Conservation (phyloP, 1,140 invertebrate genomes). For the Orius laevigatus region DNA sequence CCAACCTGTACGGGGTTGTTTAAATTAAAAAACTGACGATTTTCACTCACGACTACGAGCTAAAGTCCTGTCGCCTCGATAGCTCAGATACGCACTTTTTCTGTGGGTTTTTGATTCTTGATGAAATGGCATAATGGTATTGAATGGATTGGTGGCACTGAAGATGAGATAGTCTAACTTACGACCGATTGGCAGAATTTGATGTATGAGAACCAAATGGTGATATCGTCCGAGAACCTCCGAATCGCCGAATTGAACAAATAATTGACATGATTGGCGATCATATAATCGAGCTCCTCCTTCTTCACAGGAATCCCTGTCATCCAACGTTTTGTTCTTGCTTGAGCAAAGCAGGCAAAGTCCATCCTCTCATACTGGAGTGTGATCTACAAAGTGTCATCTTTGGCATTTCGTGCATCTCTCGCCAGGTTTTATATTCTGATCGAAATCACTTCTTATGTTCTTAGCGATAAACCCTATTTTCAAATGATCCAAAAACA, state of each 20-base stretch:
- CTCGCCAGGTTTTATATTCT: conserved; percentile 55
- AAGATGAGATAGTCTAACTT: conserved; percentile 1
- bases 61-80: no score
- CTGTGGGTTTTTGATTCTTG: no score
- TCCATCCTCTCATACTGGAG: conserved; percentile 51
- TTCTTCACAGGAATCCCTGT: conserved; percentile 38
- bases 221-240: conserved; percentile 45
- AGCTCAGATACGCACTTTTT: no score
- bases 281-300: conserved; percentile 43
- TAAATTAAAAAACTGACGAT: not conserved
- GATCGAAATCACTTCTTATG: conserved; percentile 43
- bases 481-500: conserved; percentile 3
- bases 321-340: conserved; percentile 34
- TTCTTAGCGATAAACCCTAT: not conserved
- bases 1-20: conserved; percentile 28
- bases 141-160: not conserved
- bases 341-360: conserved; percentile 41
- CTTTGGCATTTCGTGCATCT: conserved; percentile 44
- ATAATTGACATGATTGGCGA: conserved; percentile 44
- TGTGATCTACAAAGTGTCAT: conserved; percentile 51
- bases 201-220: conserved; percentile 53
- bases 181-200: conserved; percentile 51
- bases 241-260: conserved; percentile 42
- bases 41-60: no score
- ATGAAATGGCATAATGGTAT: not conserved